Percentiles rank a stretch among this genome's conserved stretches.
phyloP scores from a whole-genome alignment of 2,888 invertebrate species.

The Megalurothrips usitatus region DNA sequence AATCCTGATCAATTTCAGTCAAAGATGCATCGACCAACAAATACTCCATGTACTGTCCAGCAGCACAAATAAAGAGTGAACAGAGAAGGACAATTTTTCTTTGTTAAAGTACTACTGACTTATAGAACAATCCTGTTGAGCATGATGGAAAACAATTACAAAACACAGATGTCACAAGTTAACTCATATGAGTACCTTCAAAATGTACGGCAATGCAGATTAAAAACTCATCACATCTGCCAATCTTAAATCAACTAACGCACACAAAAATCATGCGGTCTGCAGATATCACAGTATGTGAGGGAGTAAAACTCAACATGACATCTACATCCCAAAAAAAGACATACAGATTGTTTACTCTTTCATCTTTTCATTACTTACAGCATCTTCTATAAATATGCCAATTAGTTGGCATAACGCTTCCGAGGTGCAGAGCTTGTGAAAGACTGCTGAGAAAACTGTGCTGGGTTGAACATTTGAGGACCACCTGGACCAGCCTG shows the following conservation, averaged over 20 bases:
- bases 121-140: not conserved
- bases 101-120: not conserved
- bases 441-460: not conserved
- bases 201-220: not conserved
- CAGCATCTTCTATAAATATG: not conserved
- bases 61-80: not conserved
- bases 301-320: not conserved
- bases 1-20: not conserved
- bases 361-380: not conserved
- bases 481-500: not conserved
- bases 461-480: conserved; percentile 12
- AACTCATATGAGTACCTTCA: not conserved
- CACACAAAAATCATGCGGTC: not conserved
- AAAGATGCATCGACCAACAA: not conserved
- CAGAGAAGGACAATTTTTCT: not conserved
- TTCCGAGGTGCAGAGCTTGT: not conserved
- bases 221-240: not conserved
- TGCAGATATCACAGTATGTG: not conserved
- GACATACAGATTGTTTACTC: not conserved
- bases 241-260: not conserved
- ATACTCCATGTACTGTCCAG: not conserved
- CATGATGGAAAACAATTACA: not conserved
- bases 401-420: not conserved
- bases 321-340: not conserved
- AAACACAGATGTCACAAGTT: not conserved